Conservation (phyloP, 2,888 invertebrate genomes). For the Polymixis lichenea region DNA sequence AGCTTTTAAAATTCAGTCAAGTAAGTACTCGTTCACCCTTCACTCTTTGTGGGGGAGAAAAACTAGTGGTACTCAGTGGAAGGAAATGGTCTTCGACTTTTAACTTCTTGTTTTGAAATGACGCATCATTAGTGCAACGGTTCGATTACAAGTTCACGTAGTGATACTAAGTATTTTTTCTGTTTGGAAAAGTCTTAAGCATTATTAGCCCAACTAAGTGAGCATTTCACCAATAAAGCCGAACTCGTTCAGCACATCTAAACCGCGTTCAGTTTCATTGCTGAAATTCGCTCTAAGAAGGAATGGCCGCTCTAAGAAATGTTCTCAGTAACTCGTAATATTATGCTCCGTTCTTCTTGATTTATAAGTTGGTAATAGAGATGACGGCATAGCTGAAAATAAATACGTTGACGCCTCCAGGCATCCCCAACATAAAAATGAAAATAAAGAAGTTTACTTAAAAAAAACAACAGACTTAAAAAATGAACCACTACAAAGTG, state of each 20-base stretch:
- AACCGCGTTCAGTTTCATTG: no score
- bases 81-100: conserved; percentile 47
- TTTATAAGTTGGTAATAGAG: neutral
- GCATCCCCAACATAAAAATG: neutral
- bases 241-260: no score
- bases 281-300: no score
- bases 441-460: no score
- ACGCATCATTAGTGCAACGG: conserved; percentile 31
- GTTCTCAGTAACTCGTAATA: neutral
- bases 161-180: neutral
- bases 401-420: neutral
- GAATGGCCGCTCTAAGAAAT: neutral
- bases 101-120: conserved; percentile 34
- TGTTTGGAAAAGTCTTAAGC: neutral
- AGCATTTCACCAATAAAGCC: no score
- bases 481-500: no score
- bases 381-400: neutral
- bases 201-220: no score
- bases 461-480: no score
- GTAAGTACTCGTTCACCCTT: conserved; percentile 61
- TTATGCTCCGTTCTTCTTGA: neutral
- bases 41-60: conserved; percentile 56
- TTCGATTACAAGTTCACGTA: conserved; percentile 9
- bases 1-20: conserved; percentile 79
- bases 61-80: conserved; percentile 53